These are phyloP conservation scores for Rhinoraja longicauda DNA, from an alignment of 2,797 vertebrate species.

Conservation along the genomic window DNA sequence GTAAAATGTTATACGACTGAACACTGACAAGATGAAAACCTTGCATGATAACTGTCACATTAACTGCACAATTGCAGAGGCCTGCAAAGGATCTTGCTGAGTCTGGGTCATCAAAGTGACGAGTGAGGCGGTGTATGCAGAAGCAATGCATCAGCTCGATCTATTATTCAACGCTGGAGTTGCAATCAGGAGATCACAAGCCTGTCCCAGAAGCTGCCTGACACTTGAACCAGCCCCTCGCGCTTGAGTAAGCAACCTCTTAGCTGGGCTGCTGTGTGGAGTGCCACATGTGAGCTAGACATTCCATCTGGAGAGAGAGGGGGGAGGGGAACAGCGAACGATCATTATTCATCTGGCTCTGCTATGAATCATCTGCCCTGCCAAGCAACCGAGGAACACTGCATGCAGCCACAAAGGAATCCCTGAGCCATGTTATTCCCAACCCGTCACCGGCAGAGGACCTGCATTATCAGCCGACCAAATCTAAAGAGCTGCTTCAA, in stretches of 20 bases:
- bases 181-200: slow-evolving; percentile 20
- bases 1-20: not conserved
- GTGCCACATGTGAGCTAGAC: slow-evolving; percentile 25
- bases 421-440: not conserved
- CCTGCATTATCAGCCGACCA: not conserved
- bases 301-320: slow-evolving; percentile 29
- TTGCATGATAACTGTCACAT: not conserved
- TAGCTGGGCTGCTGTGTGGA: slow-evolving; percentile 2
- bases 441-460: too few species aligned
- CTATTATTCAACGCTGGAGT: not conserved
- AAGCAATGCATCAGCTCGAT: not conserved
- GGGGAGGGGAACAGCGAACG: not conserved
- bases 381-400: not conserved
- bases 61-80: not conserved
- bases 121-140: not conserved
- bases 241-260: slow-evolving; percentile 1
- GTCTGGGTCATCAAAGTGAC: not conserved
- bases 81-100: slow-evolving; percentile 15
- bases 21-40: not conserved
- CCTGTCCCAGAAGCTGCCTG: slow-evolving; percentile 20
- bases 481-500: not conserved
- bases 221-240: slow-evolving; percentile 22
- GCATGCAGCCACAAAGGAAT: not conserved
- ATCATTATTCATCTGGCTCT: not conserved
- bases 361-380: slow-evolving; percentile 22